Base-by-base conservation (phyloP, 2,888 invertebrate species). In the Pseudococcus longispinus region DNA sequence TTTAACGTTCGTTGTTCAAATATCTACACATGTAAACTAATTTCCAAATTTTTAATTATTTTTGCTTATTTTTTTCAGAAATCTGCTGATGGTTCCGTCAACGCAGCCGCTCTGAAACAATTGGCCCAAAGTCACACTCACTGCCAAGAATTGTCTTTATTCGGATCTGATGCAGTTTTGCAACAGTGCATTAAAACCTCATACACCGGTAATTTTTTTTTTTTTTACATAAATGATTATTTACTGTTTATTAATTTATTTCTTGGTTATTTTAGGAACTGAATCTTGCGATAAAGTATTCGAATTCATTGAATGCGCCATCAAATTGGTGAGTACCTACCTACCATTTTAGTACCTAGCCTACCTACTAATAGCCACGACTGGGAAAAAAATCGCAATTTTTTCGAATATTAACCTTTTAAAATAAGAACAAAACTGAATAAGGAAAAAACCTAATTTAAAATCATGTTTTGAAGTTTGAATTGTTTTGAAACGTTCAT, bases 91-190 rank as follows among this genome's bases (percentile, higher is more conserved):
- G 77, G 77, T 42, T 42, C 20, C 42, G 13, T 80, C 11, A 42
- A 80, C 42, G 42, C 20, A 2, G 77, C 42, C 0, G 77, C 77
- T 8, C 42, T 80, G 20, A 80, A 42, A 42, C 5, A 80, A 80
- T 80, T 80, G 20, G 77, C 77, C 42, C 37, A 80, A n/a, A 32
- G 20, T n/a, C 77, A 80, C 20, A 80, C 77, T 80, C 77, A 80
- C 9, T 80, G 77, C 20, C 77, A 80, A 80, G 77, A 80, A 80
- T 29, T 80, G 3, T 20, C 77, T 42, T 80, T 80, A 20, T 80
- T 80, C 77, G 77, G 37, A 18, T 80, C 77, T 37, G 77, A 80
- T 0, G 37, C n/a, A 1, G 77, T 80, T 9, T 80, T 80, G 42
- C n/a, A 80, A 20, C 70, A 70, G 32, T 70, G 70, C 70, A 29